Conservation (phyloP, 1,140 invertebrate genomes). For the Thaumetopoea pityocampa region DNA sequence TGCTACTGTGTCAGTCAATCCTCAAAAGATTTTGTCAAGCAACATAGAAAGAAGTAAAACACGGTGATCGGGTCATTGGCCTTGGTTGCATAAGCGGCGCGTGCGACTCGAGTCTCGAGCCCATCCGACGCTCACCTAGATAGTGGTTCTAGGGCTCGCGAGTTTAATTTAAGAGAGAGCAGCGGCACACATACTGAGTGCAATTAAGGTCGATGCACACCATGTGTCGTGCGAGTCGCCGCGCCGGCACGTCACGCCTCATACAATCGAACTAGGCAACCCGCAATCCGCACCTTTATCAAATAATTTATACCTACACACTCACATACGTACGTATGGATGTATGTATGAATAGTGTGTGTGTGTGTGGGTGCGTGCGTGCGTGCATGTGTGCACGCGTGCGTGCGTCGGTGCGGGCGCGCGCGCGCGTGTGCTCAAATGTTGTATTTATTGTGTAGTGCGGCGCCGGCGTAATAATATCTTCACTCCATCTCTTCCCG, state of each 20-base stretch:
- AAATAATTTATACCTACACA: slow-evolving; percentile 7
- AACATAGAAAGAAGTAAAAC: slow-evolving; percentile 27
- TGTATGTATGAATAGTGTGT: no score
- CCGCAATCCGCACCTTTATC: slow-evolving; percentile 1
- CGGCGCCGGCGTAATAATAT: no score
- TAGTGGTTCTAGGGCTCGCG: slow-evolving; percentile 64
- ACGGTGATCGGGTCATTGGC: slow-evolving; percentile 54
- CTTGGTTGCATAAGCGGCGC: slow-evolving; percentile 56
- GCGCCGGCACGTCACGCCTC: slow-evolving; percentile 40
- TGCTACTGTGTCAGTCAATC: slow-evolving; percentile 24
- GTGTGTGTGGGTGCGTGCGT: no score
- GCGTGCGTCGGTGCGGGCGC: no score
- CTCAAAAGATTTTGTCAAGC: slow-evolving; percentile 35
- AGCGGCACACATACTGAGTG: slow-evolving; percentile 53
- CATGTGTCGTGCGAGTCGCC: slow-evolving; percentile 49
- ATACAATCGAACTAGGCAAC: slow-evolving; percentile 27
- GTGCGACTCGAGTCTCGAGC: slow-evolving; percentile 42
- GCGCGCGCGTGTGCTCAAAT: no score
- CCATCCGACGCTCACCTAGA: slow-evolving; percentile 43
- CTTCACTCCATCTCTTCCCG: no score
- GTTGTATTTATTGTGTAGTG: no score
- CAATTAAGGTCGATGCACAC: slow-evolving; percentile 68
- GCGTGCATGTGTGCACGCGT: no score
- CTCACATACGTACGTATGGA: not conserved
- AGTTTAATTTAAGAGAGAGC: slow-evolving; percentile 74